Base-by-base conservation (phyloP, 2,888 invertebrate species). In the Aphelenchoides bicaudatus region DNA sequence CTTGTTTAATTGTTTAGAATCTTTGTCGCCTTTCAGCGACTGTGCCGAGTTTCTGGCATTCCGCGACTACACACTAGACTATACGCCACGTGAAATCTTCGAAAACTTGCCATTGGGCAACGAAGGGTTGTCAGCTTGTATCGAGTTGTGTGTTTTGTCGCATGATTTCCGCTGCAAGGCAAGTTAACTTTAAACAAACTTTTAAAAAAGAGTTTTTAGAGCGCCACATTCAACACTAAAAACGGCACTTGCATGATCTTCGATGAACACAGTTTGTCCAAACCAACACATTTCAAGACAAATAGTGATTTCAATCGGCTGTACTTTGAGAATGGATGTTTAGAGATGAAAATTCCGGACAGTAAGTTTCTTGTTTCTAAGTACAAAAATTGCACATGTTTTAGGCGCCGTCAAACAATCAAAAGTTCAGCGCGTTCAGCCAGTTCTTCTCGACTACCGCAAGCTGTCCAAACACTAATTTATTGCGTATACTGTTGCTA, bases 41-140 rank as follows among this genome's bases (percentile, higher is more conserved):
- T 77, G 77, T 56, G 61, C 67, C 6, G 70, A 71, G 30, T 75
- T 77, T 50, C 58, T 77, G 30, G 72, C 72, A n/a, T 77, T 77
- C 68, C 64, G 72, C n/a, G 75, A 75, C 56, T 73, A 73, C 46
- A 65, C 66, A 3, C 63, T 75, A 3, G 57, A 73, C 16, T 67
- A 71, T 2, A 13, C 48, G 25, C 70, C 77, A 0, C 63, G 66
- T n/a, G 77, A 77, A 60, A 63, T 71, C 37, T 77, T 75, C 50
- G 72, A 74, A n/a, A 72, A 70, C n/a, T 61, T 77, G 19, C 77
- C 77, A 19, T 58, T 59, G n/a, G 70, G 70, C 5, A 65, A 67
- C 49, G 71, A 75, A 8, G 77, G 77, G 28, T 64, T 78, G 53
- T 73, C 72, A 16, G 63, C 70, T n/a, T 77, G 77, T 59, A 64